A percentile compares a stretch with the other conserved stretches of the same genome.
Evolutionary conservation across 2,113 vertebrate genomes (phyloP).

Genomic region (Ictalurus furcatus): DNA sequence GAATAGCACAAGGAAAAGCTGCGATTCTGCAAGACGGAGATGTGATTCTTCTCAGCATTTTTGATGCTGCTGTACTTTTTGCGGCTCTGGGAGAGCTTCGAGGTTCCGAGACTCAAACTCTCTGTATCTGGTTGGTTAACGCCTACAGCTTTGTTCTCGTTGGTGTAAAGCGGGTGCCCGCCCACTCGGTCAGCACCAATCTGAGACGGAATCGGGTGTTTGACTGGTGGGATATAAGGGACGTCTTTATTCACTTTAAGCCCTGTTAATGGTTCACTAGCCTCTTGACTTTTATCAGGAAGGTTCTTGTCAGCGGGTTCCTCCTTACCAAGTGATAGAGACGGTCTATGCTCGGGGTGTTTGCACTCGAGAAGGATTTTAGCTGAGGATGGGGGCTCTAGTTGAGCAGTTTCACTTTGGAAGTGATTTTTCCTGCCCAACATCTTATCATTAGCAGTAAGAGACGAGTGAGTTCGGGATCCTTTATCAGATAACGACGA

Average conservation of each 20-base stretch:
- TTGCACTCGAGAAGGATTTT: conserved; percentile 88
- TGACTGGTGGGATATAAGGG: conserved; percentile 81
- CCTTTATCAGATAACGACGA: conserved; percentile 91
- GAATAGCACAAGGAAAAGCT: conserved; percentile 79
- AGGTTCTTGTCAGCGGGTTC: conserved; percentile 84
- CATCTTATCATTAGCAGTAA: conserved; percentile 87
- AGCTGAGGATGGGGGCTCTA: conserved; percentile 87
- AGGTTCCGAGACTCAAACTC: conserved; percentile 78
- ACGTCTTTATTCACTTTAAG: conserved; percentile 87
- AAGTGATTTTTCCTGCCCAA: conserved; percentile 86
- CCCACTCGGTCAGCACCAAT: conserved; percentile 81
- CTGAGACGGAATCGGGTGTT: conserved; percentile 82
- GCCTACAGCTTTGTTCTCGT: conserved; percentile 75
- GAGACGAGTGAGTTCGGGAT: conserved; percentile 87
- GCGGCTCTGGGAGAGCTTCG: conserved; percentile 81
- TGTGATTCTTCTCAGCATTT: conserved; percentile 82
- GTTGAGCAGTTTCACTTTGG: conserved; percentile 83
- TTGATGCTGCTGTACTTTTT: conserved; percentile 86
- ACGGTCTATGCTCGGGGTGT: conserved; percentile 88
- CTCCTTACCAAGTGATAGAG: conserved; percentile 81
- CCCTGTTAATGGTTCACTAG: conserved; percentile 80
- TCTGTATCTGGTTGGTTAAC: conserved; percentile 82
- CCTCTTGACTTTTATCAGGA: conserved; percentile 78
- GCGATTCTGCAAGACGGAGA: conserved; percentile 77
- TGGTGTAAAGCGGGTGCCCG: conserved; percentile 74